Evolutionary conservation across 2,113 vertebrate genomes (phyloP).

Genomic region (Cephalopterus ornatus): DNA sequence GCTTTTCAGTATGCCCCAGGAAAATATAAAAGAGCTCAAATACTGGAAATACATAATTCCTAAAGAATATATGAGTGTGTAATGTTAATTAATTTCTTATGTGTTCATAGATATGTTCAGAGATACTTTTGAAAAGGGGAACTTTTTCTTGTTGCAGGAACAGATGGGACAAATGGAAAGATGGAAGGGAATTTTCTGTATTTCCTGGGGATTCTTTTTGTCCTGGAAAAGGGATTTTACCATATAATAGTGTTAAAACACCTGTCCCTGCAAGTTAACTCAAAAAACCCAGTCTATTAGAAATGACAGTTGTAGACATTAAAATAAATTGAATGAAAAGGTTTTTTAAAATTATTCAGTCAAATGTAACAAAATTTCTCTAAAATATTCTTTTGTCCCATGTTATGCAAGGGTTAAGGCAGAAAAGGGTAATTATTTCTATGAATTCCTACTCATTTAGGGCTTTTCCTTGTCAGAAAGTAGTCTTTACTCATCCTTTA

Average conservation of each 20-base stretch:
- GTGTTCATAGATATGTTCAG: background rate
- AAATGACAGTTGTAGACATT: background rate
- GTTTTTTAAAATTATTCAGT: background rate
- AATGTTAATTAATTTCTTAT: background rate
- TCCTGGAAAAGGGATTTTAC: conserved; percentile 8
- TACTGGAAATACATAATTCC: background rate
- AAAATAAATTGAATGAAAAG: background rate
- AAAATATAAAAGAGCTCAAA: background rate
- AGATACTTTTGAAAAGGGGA: background rate
- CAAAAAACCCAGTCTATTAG: background rate
- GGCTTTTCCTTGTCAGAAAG: background rate
- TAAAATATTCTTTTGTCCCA: background rate
- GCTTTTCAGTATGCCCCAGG: background rate
- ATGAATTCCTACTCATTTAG: background rate
- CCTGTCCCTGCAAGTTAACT: background rate
- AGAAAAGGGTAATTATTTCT: background rate
- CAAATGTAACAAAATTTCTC: background rate
- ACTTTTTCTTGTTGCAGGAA: background rate
- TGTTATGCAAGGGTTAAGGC: background rate
- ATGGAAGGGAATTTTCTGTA: background rate
- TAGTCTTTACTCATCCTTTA: background rate
- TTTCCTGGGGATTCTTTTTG: background rate
- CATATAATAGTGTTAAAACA: background rate
- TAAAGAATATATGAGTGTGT: background rate
- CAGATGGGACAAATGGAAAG: background rate